These are phyloP conservation scores for Magallana ariakensis DNA, from an alignment of 1,140 invertebrate species.

Conservation along the genomic window DNA sequence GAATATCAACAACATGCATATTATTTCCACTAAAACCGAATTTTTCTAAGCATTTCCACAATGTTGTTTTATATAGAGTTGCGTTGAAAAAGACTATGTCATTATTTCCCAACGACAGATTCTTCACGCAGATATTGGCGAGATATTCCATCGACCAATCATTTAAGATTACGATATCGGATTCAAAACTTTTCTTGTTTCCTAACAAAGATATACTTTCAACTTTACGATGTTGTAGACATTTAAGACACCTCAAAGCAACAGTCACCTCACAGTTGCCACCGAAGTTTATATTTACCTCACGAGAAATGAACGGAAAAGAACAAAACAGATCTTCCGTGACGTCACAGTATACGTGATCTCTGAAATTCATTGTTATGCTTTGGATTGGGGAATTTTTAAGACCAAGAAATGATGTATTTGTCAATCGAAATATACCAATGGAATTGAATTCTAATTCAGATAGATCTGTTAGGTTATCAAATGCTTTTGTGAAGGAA, in stretches of 20 bases:
- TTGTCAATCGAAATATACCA: neutral
- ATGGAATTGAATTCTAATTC: neutral
- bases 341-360: neutral
- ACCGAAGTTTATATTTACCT: neutral
- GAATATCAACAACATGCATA: too few species aligned
- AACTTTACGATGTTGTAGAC: neutral
- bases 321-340: neutral
- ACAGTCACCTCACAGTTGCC: neutral
- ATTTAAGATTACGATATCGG: too few species aligned
- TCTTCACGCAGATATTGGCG: too few species aligned
- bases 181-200: too few species aligned
- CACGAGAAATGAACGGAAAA: neutral
- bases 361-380: neutral
- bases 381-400: neutral
- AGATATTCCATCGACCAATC: too few species aligned
- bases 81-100: too few species aligned
- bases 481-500: neutral
- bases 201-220: neutral
- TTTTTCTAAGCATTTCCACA: too few species aligned
- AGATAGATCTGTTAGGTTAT: neutral
- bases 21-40: too few species aligned
- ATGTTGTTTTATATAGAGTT: too few species aligned
- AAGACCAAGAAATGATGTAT: slow-evolving; percentile 1
- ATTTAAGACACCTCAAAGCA: neutral
- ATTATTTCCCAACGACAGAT: too few species aligned